Evolutionary conservation across 2,888 invertebrate species (phyloP).

Genomic region (Quadroppia sp.): DNA sequence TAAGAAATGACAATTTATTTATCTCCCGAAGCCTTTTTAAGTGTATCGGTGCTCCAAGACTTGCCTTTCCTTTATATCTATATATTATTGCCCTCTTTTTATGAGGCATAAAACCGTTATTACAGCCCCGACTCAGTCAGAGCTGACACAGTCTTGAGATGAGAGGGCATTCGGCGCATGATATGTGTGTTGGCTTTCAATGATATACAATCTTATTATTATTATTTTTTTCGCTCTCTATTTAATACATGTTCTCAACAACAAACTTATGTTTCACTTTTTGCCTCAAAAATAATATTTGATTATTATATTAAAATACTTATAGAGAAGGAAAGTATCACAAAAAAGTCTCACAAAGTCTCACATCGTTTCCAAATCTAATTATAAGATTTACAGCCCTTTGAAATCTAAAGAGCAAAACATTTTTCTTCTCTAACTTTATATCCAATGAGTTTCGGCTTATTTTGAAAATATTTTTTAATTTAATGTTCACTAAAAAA

Average conservation of each 20-base stretch:
- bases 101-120: slow-evolving; percentile 37
- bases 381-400: slow-evolving; percentile 9
- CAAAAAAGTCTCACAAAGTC: neutral
- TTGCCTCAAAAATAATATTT: slow-evolving; percentile 10
- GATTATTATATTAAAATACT: neutral
- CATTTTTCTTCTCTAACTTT: slow-evolving; percentile 1
- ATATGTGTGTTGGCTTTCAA: neutral
- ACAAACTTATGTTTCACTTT: neutral
- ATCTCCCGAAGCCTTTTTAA: slow-evolving; percentile 25
- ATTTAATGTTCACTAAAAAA: neutral
- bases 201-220: slow-evolving; percentile 30
- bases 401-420: slow-evolving; percentile 23
- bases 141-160: slow-evolving; percentile 4
- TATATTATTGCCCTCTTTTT: slow-evolving; percentile 33
- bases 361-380: slow-evolving; percentile 31
- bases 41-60: neutral
- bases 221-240: neutral
- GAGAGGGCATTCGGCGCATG: slow-evolving; percentile 8
- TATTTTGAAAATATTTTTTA: neutral
- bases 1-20: slow-evolving; percentile 33
- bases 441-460: slow-evolving; percentile 1
- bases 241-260: neutral
- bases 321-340: neutral
- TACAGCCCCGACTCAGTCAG: slow-evolving; percentile 4
- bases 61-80: slow-evolving; percentile 26